phyloP scores from a whole-genome alignment of 1,140 invertebrate species.

The Amyelois transitella region DNA sequence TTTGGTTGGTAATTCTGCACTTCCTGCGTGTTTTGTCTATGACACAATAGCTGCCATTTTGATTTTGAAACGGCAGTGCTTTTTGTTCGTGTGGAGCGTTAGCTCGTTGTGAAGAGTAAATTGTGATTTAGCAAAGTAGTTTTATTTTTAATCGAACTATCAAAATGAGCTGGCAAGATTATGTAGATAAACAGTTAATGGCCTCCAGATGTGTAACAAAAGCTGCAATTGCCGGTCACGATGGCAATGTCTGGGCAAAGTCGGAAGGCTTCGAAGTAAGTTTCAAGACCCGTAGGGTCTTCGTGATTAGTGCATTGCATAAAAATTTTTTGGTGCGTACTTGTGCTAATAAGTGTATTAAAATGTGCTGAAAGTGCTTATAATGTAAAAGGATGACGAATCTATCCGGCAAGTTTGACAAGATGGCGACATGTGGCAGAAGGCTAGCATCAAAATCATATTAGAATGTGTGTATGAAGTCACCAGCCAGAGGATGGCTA shows the following conservation, averaged over 20 bases:
- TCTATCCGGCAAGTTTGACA: slow-evolving; percentile 64
- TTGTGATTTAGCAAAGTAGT: slow-evolving; percentile 69
- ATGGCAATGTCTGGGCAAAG: slow-evolving; percentile 96
- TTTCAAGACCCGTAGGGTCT: slow-evolving; percentile 50
- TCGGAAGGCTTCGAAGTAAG: slow-evolving; percentile 94
- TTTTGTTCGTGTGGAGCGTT: slow-evolving; percentile 73
- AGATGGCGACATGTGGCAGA: slow-evolving; percentile 72
- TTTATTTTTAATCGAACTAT: slow-evolving; percentile 70
- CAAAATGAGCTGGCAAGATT: slow-evolving; percentile 97
- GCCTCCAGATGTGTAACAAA: slow-evolving; percentile 93
- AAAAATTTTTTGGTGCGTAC: slow-evolving; percentile 19
- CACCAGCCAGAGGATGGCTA: not conserved
- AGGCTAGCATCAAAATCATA: slow-evolving; percentile 40
- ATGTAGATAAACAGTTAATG: slow-evolving; percentile 97
- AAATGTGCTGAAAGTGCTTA: slow-evolving; percentile 12
- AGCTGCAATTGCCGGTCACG: slow-evolving; percentile 94
- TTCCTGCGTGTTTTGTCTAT: slow-evolving; percentile 65
- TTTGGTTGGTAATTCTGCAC: slow-evolving; percentile 40
- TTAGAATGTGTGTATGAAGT: slow-evolving; percentile 20
- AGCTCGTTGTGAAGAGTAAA: slow-evolving; percentile 66
- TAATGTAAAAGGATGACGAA: slow-evolving; percentile 46
- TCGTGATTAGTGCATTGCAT: slow-evolving; percentile 37
- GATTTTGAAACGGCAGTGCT: slow-evolving; percentile 73
- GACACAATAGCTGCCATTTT: slow-evolving; percentile 65
- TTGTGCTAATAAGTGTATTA: slow-evolving; percentile 20